Evolutionary conservation across 2,888 invertebrate species (phyloP), one percentile per base, ranked within the genome.

Genomic region (Anodontia alba): DNA sequence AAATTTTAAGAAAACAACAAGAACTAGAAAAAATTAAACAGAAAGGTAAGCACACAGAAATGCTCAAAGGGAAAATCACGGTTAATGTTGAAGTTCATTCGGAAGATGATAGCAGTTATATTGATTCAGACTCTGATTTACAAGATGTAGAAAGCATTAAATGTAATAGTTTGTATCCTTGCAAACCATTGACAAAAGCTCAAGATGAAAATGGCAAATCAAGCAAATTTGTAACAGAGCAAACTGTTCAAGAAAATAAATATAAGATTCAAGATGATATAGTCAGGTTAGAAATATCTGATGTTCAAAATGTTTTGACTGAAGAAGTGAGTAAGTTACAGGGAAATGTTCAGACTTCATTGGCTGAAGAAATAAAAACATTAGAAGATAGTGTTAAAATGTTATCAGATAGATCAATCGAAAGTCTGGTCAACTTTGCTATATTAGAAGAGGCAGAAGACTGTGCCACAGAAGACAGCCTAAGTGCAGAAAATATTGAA

Each of bases 1-100:
- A 84, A 43, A 83, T 83, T 31, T 71, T 83, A 12, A 77, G 83
- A 57, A 82, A 88, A 36, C 88, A 88, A 68, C 76, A 81, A 68
- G 81, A 85, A 42, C 62, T 85, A 31, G 51, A 73, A 46, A 82
- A 76, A 73, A 80, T 82, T 12, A 82, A 85, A 62, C 62, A 62
- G 17, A 62, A 62, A 62, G 33, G 62, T 17, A 62, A 62, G 33
- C 10, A 33, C 17, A 33, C 31, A 33, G 62, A 33, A 12, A 62
- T 10, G 3, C 33, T 12, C 20, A 62, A 62, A 62, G 62, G 17
- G 12, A 31, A 62, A 17, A 29, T 31, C 1, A 33, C 7, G 20
- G 33, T 33, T n/a, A 62, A 33, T n/a, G 57, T 29, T 26, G 23
- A 29, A 17, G 29, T 31, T 33, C 23, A 62, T n/a, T 33, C 62